Evolutionary conservation across 2,888 invertebrate genomes (phyloP).

Genomic region (Hemaris fuciformis): DNA sequence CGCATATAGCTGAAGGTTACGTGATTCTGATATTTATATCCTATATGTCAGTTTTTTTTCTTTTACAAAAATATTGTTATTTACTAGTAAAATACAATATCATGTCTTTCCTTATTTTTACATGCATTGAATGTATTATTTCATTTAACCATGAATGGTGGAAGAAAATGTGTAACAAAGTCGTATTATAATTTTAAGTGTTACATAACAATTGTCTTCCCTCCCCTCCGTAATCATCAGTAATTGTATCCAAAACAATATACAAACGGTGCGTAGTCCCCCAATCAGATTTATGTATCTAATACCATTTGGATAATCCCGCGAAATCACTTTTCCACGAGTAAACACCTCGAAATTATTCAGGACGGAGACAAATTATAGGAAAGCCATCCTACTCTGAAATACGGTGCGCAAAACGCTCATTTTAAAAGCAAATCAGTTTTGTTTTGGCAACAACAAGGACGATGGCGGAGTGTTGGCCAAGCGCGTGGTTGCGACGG

Average conservation of each 20-base stretch:
- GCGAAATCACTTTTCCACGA: constrained; percentile 5
- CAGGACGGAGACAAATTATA: constrained; percentile 14
- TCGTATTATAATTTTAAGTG: too few species aligned
- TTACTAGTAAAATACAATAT: too few species aligned
- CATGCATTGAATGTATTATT: too few species aligned
- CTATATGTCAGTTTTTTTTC: too few species aligned
- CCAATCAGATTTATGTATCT: constrained; percentile 4
- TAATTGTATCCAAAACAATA: not conserved
- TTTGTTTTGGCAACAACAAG: constrained; percentile 28
- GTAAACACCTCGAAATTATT: constrained; percentile 15
- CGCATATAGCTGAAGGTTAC: too few species aligned
- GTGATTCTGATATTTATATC: too few species aligned
- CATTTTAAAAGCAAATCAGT: constrained; percentile 41
- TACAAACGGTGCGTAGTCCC: not conserved
- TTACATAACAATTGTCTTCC: not conserved
- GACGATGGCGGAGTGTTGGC: constrained; percentile 2
- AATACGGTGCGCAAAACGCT: constrained; percentile 14
- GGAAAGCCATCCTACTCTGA: constrained; percentile 7
- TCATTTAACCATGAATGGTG: too few species aligned
- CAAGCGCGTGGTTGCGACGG: constrained; percentile 21
- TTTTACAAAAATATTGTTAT: too few species aligned
- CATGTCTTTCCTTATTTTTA: too few species aligned
- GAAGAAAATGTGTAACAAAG: too few species aligned
- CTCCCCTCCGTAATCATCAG: not conserved
- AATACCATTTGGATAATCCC: constrained; percentile 12